These are phyloP conservation scores for Drosophila gaucha DNA, from an alignment of 2,888 invertebrate species.

Conservation along the genomic window DNA sequence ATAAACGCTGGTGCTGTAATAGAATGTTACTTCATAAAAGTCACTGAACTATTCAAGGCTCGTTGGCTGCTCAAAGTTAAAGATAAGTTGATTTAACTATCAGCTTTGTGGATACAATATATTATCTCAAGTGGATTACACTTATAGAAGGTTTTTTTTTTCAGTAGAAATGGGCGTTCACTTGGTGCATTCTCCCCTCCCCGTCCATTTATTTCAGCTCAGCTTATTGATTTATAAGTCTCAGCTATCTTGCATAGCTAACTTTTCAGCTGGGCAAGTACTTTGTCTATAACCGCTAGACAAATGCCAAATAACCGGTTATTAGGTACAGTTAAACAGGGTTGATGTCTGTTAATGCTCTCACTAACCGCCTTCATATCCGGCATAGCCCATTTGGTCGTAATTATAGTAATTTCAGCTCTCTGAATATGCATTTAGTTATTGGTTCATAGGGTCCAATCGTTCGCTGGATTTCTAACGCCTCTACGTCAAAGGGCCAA, in stretches of 20 bases:
- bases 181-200: neutral
- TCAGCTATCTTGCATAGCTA: conserved; percentile 11
- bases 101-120: conserved; percentile 5
- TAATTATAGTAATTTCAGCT: conserved; percentile 36
- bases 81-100: conserved; percentile 28
- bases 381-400: conserved; percentile 43
- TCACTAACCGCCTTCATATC: conserved; percentile 45
- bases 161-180: conserved; percentile 2
- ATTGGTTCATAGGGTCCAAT: conserved; percentile 15
- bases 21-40: conserved; percentile 15
- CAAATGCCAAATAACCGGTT: conserved; percentile 49
- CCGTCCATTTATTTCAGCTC: conserved; percentile 14
- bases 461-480: neutral
- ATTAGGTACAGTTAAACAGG: conserved; percentile 16
- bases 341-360: conserved; percentile 23
- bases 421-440: conserved; percentile 41
- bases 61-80: neutral
- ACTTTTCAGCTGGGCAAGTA: conserved; percentile 10
- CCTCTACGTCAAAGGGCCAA: conserved; percentile 16
- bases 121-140: conserved; percentile 8
- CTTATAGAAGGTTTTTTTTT: neutral
- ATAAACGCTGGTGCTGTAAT: conserved; percentile 7
- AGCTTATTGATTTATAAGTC: conserved; percentile 35
- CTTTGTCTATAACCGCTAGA: conserved; percentile 11
- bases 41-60: conserved; percentile 41